phyloP scores from a whole-genome alignment of 2,888 invertebrate genomes.

The Dione juno region DNA sequence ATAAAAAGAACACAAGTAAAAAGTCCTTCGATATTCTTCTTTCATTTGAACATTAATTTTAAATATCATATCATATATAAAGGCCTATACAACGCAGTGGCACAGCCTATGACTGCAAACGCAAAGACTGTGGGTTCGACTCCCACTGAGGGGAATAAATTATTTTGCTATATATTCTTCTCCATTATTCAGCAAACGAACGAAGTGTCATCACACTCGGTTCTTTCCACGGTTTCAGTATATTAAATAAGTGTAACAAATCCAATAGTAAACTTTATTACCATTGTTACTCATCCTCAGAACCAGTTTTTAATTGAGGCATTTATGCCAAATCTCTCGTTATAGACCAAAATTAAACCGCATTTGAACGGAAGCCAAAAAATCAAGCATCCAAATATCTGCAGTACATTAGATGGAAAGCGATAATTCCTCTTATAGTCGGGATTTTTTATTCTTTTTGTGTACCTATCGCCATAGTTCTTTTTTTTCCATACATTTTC shows the following conservation, averaged over 20 bases:
- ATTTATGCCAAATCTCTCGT: slow-evolving; percentile 30
- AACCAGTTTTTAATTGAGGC: slow-evolving; percentile 28
- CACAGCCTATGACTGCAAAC: no score
- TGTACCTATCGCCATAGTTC: background rate
- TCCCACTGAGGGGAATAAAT: no score
- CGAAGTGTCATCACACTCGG: no score
- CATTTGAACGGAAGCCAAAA: slow-evolving; percentile 33
- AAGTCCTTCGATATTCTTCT: no score
- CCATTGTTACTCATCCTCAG: background rate
- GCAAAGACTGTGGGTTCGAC: no score
- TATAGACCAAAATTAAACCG: slow-evolving; percentile 16
- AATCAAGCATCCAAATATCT: slow-evolving; percentile 14
- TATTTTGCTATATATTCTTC: no score
- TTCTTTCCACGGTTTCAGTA: no score
- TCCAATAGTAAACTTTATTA: background rate
- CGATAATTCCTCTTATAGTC: background rate
- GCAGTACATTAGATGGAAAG: slow-evolving; percentile 23
- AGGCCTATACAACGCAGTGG: no score
- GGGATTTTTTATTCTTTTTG: background rate
- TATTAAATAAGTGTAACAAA: background rate
- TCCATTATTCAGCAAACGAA: no score
- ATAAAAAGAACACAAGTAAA: no score
- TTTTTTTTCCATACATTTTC: background rate
- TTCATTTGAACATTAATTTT: no score
- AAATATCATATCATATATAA: no score